Evolutionary conservation across 2,797 vertebrate species (phyloP).

Genomic region (Hirundo rustica): DNA sequence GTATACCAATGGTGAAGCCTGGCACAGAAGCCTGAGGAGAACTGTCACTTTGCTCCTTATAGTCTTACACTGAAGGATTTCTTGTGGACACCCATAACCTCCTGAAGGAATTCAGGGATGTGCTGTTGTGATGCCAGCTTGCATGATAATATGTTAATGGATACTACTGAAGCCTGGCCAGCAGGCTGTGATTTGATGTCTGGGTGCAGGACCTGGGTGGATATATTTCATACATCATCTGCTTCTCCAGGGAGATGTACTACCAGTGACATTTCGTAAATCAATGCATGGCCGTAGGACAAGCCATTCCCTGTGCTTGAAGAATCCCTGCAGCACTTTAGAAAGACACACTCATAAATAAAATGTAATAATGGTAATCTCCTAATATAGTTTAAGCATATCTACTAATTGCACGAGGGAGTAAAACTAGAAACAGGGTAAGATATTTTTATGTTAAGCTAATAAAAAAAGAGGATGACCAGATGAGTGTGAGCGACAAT

Average conservation of each 20-base stretch:
- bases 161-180: background rate
- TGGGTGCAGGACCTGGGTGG: background rate
- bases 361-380: background rate
- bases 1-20: background rate
- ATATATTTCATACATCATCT: constrained; percentile 6
- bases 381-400: background rate
- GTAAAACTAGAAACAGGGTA: background rate
- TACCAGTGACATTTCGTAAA: background rate
- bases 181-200: constrained; percentile 22
- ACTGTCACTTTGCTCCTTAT: background rate
- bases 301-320: background rate
- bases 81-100: background rate
- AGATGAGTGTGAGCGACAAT: background rate
- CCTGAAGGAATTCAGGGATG: background rate
- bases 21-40: background rate
- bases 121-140: background rate
- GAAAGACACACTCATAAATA: constrained; percentile 9
- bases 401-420: background rate
- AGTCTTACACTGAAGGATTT: background rate
- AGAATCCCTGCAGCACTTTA: constrained; percentile 12
- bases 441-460: background rate
- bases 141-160: background rate
- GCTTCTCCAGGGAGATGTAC: background rate
- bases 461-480: background rate
- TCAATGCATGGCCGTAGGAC: background rate